phyloP scores from a whole-genome alignment of 2,888 invertebrate genomes.

The Lacanobia wlatinum region DNA sequence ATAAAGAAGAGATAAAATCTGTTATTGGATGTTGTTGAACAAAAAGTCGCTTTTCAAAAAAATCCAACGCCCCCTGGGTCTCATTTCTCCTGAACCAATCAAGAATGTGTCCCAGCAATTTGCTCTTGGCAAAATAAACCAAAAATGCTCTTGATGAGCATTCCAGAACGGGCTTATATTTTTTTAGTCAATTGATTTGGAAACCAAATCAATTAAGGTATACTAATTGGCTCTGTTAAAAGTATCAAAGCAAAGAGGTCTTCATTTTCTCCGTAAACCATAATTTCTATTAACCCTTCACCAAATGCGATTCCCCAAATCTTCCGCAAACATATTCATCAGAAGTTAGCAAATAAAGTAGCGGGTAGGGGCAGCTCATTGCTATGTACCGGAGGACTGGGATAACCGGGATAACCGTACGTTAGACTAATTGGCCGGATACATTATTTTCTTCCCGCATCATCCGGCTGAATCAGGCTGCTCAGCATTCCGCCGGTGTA shows the following conservation, averaged over 20 bases:
- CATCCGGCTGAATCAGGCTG: slow-evolving; percentile 29
- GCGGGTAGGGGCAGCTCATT: slow-evolving; percentile 55
- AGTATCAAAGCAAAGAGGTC: too few species aligned
- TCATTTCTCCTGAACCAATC: too few species aligned
- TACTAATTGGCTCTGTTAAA: too few species aligned
- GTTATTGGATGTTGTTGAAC: too few species aligned
- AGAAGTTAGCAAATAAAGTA: slow-evolving; percentile 49
- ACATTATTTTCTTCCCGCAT: slow-evolving; percentile 62
- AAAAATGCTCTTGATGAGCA: too few species aligned
- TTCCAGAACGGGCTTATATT: too few species aligned
- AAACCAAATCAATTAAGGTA: too few species aligned
- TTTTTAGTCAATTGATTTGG: too few species aligned
- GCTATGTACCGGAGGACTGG: slow-evolving; percentile 56
- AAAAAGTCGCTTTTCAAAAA: too few species aligned
- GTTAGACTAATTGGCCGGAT: slow-evolving; percentile 69
- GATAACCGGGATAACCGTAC: slow-evolving; percentile 63
- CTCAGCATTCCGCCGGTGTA: slow-evolving; percentile 50
- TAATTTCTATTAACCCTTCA: background rate
- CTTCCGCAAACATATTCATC: slow-evolving; percentile 44
- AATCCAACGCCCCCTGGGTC: background rate
- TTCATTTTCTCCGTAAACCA: background rate
- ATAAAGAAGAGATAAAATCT: too few species aligned
- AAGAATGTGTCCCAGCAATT: too few species aligned
- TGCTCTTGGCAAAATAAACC: too few species aligned
- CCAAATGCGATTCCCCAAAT: slow-evolving; percentile 3